phyloP scores from a whole-genome alignment of 2,797 vertebrate species.

The Cheirogaleus major region DNA sequence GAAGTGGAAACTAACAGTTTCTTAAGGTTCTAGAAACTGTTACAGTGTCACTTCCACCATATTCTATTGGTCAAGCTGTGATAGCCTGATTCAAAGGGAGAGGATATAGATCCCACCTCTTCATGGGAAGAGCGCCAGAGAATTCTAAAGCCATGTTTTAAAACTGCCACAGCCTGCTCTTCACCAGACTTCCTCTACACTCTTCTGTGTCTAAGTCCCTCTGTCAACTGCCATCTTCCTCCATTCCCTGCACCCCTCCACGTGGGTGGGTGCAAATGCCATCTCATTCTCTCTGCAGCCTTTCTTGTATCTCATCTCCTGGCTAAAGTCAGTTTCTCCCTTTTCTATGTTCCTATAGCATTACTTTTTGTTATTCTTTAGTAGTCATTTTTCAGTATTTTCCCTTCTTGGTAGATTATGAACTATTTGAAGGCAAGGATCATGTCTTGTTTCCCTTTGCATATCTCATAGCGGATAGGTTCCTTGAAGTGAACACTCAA shows the following conservation, averaged over 20 bases:
- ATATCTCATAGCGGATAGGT: neutral
- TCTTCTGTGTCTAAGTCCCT: neutral
- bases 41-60: neutral
- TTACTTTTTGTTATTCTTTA: neutral
- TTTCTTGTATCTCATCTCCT: neutral
- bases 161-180: neutral
- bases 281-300: neutral
- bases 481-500: neutral
- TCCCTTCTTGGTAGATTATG: neutral
- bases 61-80: neutral
- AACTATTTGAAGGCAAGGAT: neutral
- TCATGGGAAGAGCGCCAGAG: neutral
- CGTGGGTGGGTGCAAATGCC: neutral
- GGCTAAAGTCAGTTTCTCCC: neutral
- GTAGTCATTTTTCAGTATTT: neutral
- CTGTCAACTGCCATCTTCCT: neutral
- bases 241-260: accelerated
- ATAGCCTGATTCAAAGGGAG: neutral
- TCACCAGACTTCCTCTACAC: neutral
- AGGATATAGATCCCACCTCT: neutral
- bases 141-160: neutral
- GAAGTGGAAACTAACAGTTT: constrained; percentile 16
- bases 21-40: neutral
- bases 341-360: neutral
- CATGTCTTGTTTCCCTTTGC: constrained; percentile 23